Conservation (phyloP, 1,140 invertebrate species). For the Platyscapa corneri region DNA sequence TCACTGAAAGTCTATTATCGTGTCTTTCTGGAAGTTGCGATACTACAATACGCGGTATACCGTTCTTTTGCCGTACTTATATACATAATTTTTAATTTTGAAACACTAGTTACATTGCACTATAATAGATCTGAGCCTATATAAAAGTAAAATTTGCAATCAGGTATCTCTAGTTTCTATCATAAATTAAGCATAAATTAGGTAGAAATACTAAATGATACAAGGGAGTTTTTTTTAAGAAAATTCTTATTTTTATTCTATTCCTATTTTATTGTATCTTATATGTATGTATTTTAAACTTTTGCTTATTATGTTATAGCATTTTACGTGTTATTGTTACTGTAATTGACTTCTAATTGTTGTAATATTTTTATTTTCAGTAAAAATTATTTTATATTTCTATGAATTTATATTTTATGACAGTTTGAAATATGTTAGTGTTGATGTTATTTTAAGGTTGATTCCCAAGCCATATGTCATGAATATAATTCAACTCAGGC, state of each 20-base stretch:
- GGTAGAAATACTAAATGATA: background rate
- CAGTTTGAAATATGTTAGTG: too few species aligned
- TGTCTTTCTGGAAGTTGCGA: slow-evolving; percentile 39
- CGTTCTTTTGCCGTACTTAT: slow-evolving; percentile 63
- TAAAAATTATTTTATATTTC: too few species aligned
- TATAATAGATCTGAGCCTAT: background rate
- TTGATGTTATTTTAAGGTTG: too few species aligned
- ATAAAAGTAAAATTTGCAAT: background rate
- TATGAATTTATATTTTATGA: too few species aligned
- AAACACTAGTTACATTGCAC: background rate
- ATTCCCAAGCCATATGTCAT: too few species aligned
- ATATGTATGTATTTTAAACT: background rate
- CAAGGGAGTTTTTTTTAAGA: background rate
- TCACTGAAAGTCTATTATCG: slow-evolving; percentile 70
- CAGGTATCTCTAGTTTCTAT: background rate
- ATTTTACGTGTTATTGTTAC: background rate
- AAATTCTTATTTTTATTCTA: background rate
- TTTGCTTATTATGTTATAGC: background rate
- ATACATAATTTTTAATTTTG: slow-evolving; percentile 69
- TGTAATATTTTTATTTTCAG: too few species aligned
- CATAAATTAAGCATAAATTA: slow-evolving; percentile 23
- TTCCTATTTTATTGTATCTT: background rate
- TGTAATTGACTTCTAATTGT: background rate
- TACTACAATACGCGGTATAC: background rate
- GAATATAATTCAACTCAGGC: too few species aligned